Base-by-base conservation (phyloP, 2,797 vertebrate species). In the Characodon lateralis region DNA sequence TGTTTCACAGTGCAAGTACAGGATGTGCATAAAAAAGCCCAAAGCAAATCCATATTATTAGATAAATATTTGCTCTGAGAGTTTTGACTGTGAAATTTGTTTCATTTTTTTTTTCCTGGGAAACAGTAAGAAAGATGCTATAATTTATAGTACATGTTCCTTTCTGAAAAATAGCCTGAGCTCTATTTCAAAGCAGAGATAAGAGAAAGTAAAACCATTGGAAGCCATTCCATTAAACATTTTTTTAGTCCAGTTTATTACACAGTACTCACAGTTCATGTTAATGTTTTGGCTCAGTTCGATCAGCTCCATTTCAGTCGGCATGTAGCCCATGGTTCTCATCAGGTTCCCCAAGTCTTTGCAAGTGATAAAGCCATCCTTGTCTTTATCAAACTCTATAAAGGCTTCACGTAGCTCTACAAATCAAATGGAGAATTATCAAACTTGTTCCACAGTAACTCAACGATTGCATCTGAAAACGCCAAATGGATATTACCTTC, bases 271-370 rank as follows among this genome's bases (percentile, higher is more conserved):
- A 96, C 96, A 46, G 71, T 95, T 97, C 98, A 1, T 97, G 96
- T 98, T 98, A 94, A 99, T 98, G 83, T 97, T 97, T 93, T 99
- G 98, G 24, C 97, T 96, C 69, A 99, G 94, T 91, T 99, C 96
- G 0, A 98, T 99, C 85, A 99, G 97, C 87, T 99, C 98, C 98
- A 99, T 99, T 90, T 99, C 98, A 0, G 98, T 99, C 46, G 98
- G 98, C 98, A 99, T 99, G 90, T 97, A 99, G 71, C 98, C 98
- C 97, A 99, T 96, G 0, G 97, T 99, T 80, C 98, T 95, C 98
- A 99, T 99, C 89, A 98, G 96, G 87, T 97, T 97, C n/a, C 98
- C 98, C 93, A 99, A 94, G 88, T 99, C 98, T 89, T 97, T 97
- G 79, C 96, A 98, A 93, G 93, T 96, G 78, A 99, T 99, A 79